Evolutionary conservation across 2,888 invertebrate genomes (phyloP).

Genomic region (Thumatha senex): DNA sequence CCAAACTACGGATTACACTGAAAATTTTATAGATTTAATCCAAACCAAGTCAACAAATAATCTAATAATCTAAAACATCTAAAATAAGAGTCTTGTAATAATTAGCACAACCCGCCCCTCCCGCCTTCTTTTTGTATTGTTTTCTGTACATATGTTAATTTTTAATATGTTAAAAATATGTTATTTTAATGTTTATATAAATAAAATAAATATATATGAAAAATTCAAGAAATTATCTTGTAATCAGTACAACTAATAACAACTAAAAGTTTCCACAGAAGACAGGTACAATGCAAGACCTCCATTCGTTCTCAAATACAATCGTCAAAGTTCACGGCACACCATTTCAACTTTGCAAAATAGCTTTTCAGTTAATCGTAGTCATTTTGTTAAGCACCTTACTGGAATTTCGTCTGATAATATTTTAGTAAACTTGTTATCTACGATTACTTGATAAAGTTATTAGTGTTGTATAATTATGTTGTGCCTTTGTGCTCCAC

Average conservation of each 20-base stretch:
- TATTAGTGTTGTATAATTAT: conserved; percentile 3
- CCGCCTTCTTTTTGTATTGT: too few species aligned
- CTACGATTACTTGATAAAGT: conserved; percentile 13
- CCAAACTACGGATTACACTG: too few species aligned
- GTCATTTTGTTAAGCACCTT: conserved; percentile 68
- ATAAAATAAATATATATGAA: too few species aligned
- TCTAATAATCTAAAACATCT: too few species aligned
- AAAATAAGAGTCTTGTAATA: too few species aligned
- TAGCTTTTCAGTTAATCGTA: conserved; percentile 74
- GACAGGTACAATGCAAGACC: conserved; percentile 62
- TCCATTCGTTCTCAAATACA: conserved; percentile 60
- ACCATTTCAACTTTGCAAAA: conserved; percentile 73
- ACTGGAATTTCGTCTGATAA: conserved; percentile 59
- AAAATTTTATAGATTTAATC: too few species aligned
- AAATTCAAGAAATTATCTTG: conserved; percentile 29
- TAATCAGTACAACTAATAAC: conserved; percentile 41
- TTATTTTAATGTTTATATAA: too few species aligned
- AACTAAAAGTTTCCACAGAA: conserved; percentile 48
- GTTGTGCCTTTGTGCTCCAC: too few species aligned
- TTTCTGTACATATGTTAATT: too few species aligned
- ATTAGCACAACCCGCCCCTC: too few species aligned
- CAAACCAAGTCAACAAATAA: too few species aligned
- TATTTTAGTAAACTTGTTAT: conserved; percentile 53
- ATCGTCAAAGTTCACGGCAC: conserved; percentile 62
- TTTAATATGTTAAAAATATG: too few species aligned